phyloP scores from a whole-genome alignment of 1,140 invertebrate species.

The Ditylenchus dipsaci region DNA sequence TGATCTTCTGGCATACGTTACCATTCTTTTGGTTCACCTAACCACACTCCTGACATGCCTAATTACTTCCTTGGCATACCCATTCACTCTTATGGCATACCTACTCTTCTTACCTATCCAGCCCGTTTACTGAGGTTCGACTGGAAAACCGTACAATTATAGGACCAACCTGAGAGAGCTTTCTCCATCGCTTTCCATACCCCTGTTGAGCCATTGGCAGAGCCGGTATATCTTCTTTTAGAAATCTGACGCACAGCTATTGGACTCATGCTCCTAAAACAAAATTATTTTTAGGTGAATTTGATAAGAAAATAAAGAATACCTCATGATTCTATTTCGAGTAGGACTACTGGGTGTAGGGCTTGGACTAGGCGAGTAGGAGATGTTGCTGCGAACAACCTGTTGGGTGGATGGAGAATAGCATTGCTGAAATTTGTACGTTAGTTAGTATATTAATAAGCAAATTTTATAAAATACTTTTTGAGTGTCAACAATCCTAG shows the following conservation, averaged over 20 bases:
- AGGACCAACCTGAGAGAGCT: slow-evolving; percentile 29
- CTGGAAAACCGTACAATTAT: neutral
- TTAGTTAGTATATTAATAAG: neutral
- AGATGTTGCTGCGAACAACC: slow-evolving; percentile 39
- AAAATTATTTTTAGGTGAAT: too few species aligned
- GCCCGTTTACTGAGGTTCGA: too few species aligned
- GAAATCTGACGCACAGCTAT: slow-evolving; percentile 47
- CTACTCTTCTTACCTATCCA: too few species aligned
- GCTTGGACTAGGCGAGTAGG: slow-evolving; percentile 45
- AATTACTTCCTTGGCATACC: too few species aligned
- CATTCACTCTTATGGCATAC: too few species aligned
- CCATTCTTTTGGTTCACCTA: too few species aligned
- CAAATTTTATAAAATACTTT: slow-evolving; percentile 20
- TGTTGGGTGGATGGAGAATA: slow-evolving; percentile 45
- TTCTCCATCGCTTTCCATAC: slow-evolving; percentile 42
- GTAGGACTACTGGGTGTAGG: slow-evolving; percentile 43
- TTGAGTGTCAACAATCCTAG: slow-evolving; percentile 30
- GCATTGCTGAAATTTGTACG: slow-evolving; percentile 37
- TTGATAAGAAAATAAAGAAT: neutral
- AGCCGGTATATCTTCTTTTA: slow-evolving; percentile 39
- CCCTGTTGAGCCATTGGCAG: slow-evolving; percentile 32
- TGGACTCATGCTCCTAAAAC: slow-evolving; percentile 38
- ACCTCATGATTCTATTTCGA: slow-evolving; percentile 40
- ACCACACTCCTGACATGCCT: too few species aligned
- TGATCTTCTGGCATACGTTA: too few species aligned